These are phyloP conservation scores for Zoanthus sansibaricus DNA, from an alignment of 92 coral and sea anemone genomes.

Conservation along the genomic window DNA sequence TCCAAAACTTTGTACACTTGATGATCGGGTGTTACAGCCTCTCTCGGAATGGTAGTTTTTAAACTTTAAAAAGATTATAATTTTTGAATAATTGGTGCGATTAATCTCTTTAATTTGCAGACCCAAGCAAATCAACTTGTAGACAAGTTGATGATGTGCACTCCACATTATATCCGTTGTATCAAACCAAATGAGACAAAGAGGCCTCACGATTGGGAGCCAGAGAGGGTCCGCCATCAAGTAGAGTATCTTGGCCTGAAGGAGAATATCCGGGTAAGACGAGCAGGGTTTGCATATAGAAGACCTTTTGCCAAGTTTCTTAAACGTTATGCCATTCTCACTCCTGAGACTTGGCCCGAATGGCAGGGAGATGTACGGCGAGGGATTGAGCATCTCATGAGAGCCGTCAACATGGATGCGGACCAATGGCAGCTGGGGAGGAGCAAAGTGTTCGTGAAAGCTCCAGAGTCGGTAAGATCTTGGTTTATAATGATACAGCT, in stretches of 20 bases:
- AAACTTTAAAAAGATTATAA: too few species aligned
- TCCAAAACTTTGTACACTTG: too few species aligned
- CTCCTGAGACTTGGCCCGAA: slow-evolving; percentile 93
- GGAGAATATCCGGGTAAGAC: slow-evolving; percentile 95
- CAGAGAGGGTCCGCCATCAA: slow-evolving; percentile 89
- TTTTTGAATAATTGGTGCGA: too few species aligned
- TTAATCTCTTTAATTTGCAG: slow-evolving; percentile 42
- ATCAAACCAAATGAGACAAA: slow-evolving; percentile 99
- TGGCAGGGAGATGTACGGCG: slow-evolving; percentile 91
- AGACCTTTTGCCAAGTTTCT: slow-evolving; percentile 93
- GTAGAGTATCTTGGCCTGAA: slow-evolving; percentile 97
- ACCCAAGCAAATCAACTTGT: slow-evolving; percentile 93
- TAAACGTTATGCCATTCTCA: slow-evolving; percentile 94
- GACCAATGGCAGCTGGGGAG: slow-evolving; percentile 99
- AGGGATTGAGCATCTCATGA: slow-evolving; percentile 94
- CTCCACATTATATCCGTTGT: slow-evolving; percentile 99
- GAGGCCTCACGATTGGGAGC: slow-evolving; percentile 98
- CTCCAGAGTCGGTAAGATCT: slow-evolving; percentile 93
- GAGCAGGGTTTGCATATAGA: slow-evolving; percentile 99
- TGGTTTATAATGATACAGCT: background rate
- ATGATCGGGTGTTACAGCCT: too few species aligned
- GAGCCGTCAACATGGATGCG: slow-evolving; percentile 94
- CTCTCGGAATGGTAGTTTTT: too few species aligned
- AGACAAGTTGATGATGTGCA: slow-evolving; percentile 91
- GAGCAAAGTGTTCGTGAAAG: slow-evolving; percentile 93